phyloP scores from a whole-genome alignment of 2,113 vertebrate species.

The Damaliscus lunatus region DNA sequence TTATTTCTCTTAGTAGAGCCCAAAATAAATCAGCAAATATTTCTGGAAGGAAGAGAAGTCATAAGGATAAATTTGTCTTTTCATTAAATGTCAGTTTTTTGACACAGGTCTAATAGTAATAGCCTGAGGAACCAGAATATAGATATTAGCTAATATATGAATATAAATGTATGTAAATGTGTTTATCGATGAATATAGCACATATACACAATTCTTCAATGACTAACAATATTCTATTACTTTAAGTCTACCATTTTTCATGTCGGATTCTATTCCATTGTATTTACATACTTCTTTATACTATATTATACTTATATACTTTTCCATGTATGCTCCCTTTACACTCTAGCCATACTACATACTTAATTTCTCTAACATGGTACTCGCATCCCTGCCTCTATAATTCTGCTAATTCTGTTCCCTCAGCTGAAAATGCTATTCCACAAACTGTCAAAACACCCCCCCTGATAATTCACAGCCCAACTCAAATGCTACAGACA shows the following conservation, averaged over 20 bases:
- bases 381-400: not conserved
- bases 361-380: constrained; percentile 13
- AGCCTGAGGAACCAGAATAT: not conserved
- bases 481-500: constrained; percentile 29
- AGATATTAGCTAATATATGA: not conserved
- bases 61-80: not conserved
- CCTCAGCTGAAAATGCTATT: constrained; percentile 50
- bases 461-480: constrained; percentile 16
- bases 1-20: not conserved
- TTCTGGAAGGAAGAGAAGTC: not conserved
- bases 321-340: not conserved
- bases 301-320: not conserved
- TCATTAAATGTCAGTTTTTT: not conserved
- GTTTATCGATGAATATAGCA: not conserved
- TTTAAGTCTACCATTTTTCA: not conserved
- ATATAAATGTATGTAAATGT: not conserved
- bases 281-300: not conserved
- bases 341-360: not conserved
- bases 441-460: constrained; percentile 57
- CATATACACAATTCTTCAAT: not conserved
- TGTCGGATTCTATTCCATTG: not conserved
- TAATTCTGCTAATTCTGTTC: constrained; percentile 31
- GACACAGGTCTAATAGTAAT: not conserved
- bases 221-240: not conserved
- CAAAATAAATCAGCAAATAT: constrained; percentile 32